Percentiles rank a stretch among this genome's conserved stretches.
These are phyloP conservation scores for Paramormyrops kingsleyae DNA, from an alignment of 2,113 vertebrate genomes.

Conservation along the genomic window DNA sequence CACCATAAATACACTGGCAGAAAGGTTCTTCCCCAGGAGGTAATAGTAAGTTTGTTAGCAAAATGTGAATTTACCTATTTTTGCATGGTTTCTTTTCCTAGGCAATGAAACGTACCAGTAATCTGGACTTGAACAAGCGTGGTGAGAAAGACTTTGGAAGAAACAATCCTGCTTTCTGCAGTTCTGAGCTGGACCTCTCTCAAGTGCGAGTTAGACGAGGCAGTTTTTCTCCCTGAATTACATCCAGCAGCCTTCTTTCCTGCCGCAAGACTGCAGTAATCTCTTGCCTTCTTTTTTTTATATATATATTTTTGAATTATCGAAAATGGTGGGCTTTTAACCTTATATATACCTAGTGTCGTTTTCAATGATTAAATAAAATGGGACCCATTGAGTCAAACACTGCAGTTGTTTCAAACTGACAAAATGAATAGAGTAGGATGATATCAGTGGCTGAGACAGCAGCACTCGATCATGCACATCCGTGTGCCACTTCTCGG, in stretches of 20 bases:
- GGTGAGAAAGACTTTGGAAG: constrained; percentile 25
- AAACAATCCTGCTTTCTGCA: constrained; percentile 35
- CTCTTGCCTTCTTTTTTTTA: not conserved
- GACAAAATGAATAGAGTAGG: not conserved
- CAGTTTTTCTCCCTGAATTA: not conserved
- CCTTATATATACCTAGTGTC: not conserved
- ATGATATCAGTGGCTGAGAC: not conserved
- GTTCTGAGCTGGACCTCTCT: constrained; percentile 27
- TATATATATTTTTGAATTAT: not conserved
- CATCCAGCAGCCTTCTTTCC: not conserved
- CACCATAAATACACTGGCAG: not conserved
- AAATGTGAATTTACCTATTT: not conserved
- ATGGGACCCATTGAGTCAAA: not conserved
- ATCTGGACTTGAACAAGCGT: constrained; percentile 13
- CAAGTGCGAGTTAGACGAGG: not conserved
- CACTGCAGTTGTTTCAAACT: not conserved
- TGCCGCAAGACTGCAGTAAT: not conserved
- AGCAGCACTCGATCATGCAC: not conserved
- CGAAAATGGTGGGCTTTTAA: not conserved
- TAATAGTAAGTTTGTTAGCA: not conserved
- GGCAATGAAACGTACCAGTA: not conserved
- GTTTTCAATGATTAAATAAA: not conserved
- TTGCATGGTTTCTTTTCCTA: not conserved
- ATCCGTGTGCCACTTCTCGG: not conserved
- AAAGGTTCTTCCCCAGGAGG: not conserved